Percentiles rank a stretch among this genome's conserved stretches.
phyloP scores from a whole-genome alignment of 1,140 invertebrate species.

The Hyles vespertilio region DNA sequence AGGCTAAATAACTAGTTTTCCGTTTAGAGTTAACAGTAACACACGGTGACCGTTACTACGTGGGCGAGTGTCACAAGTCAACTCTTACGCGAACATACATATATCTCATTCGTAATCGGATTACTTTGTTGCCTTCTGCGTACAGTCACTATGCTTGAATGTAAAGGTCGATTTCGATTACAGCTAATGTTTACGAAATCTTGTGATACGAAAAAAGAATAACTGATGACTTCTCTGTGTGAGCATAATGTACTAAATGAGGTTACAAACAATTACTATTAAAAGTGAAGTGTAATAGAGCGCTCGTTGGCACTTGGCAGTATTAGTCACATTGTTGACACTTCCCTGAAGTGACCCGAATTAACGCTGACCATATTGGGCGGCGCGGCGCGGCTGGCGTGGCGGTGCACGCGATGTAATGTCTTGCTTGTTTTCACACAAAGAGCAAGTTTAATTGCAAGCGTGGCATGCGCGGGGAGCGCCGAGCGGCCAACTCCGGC shows the following conservation, averaged over 20 bases:
- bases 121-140: background rate
- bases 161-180: slow-evolving; percentile 39
- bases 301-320: too few species aligned
- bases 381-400: too few species aligned
- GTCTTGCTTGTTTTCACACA: slow-evolving; percentile 27
- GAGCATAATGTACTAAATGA: too few species aligned
- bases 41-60: slow-evolving; percentile 54
- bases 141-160: slow-evolving; percentile 22
- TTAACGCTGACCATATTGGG: too few species aligned
- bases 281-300: too few species aligned
- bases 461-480: slow-evolving; percentile 28
- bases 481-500: slow-evolving; percentile 39
- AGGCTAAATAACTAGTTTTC: slow-evolving; percentile 61
- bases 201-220: too few species aligned
- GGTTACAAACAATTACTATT: too few species aligned
- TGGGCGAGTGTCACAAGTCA: slow-evolving; percentile 40
- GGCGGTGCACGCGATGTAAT: slow-evolving; percentile 9
- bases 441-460: slow-evolving; percentile 62
- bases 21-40: slow-evolving; percentile 53
- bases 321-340: too few species aligned
- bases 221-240: too few species aligned
- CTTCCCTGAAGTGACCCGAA: too few species aligned
- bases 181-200: too few species aligned
- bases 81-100: slow-evolving; percentile 17
- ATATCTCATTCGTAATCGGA: slow-evolving; percentile 17